A percentile compares a stretch with the other conserved stretches of the same genome.
phyloP scores from a whole-genome alignment of 2,113 vertebrate species.

The Osmerus eperlanus region DNA sequence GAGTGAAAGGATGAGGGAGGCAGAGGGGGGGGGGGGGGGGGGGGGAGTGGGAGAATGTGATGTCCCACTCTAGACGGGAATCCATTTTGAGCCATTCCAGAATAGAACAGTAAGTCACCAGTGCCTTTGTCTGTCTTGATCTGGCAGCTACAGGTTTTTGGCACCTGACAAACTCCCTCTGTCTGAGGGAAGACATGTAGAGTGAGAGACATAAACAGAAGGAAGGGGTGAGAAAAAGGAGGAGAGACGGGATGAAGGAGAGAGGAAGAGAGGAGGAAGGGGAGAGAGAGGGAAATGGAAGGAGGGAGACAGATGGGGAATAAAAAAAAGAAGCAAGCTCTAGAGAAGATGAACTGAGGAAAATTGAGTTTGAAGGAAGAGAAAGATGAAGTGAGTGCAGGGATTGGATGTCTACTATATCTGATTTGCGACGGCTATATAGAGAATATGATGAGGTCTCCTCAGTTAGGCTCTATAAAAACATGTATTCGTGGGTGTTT shows the following conservation, averaged over 20 bases:
- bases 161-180: slow-evolving; percentile 67
- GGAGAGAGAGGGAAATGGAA: neutral
- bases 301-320: neutral
- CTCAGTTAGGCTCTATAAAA: slow-evolving; percentile 46
- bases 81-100: slow-evolving; percentile 62
- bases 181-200: slow-evolving; percentile 57
- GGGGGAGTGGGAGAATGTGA: slow-evolving; percentile 19
- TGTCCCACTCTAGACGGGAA: slow-evolving; percentile 17
- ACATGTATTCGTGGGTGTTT: slow-evolving; percentile 38
- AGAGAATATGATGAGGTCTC: slow-evolving; percentile 42
- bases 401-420: slow-evolving; percentile 4
- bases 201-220: slow-evolving; percentile 30
- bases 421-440: slow-evolving; percentile 32
- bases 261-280: neutral
- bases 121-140: slow-evolving; percentile 69
- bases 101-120: slow-evolving; percentile 72
- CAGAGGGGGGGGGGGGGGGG: too few species aligned
- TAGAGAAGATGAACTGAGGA: slow-evolving; percentile 12
- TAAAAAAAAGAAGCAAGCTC: neutral
- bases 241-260: neutral
- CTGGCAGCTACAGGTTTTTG: slow-evolving; percentile 60
- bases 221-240: neutral
- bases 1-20: slow-evolving; percentile 49
- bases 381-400: too few species aligned
- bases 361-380: slow-evolving; percentile 33